Evolutionary conservation across 64 coral and sea anemone genomes (phyloP), one percentile per base, ranked within the genome.

Genomic region (Stylophora pistillata): DNA sequence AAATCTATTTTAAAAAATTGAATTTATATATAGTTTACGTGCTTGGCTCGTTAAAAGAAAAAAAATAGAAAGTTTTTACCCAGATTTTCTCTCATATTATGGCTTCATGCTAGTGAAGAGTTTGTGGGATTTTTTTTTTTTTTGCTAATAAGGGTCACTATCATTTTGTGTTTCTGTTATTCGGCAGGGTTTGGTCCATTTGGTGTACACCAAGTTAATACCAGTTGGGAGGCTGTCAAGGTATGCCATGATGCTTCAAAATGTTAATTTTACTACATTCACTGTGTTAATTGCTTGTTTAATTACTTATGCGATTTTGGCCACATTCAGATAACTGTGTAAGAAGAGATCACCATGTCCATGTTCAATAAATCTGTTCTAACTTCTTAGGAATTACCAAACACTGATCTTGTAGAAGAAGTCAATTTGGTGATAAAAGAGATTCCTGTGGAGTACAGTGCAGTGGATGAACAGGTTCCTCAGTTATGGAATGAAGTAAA

Each of bases 151-250:
- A 47, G 37, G 37, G 37, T 85, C 18, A 85, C 21, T 64, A 23
- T 31, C n/a, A 78, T 16, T 31, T 33, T 15, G 63, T n/a, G 1
- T 28, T 72, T 82, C 30, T 93, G 23, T 81, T 54, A 17, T 54
- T 25, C 17, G 14, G 15, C 66, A 99, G 97, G 97, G 33, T 99
- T 99, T 95, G 97, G 97, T 60, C 97, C 97, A 15, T 99, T 99
- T 91, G 97, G 93, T 55, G 37, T 54, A 6, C 93, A 95, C 74
- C 68, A 75, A 34, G 71, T 95, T 20, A 99, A 99, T 84, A 87
- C 97, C 32, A 99, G 97, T 81, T 89, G 78, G 88, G 74, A 81
- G 30, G 93, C 97, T 60, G 97, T 99, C 18, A 89, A 99, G 93
- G 97, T 99, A 78, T 20, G 10, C 32, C 47, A 52, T 77, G 58